A percentile compares a stretch with the other conserved stretches of the same genome.
These are phyloP conservation scores for Dendropsophus ebraccatus DNA, from an alignment of 2,113 vertebrate genomes.

Conservation along the genomic window DNA sequence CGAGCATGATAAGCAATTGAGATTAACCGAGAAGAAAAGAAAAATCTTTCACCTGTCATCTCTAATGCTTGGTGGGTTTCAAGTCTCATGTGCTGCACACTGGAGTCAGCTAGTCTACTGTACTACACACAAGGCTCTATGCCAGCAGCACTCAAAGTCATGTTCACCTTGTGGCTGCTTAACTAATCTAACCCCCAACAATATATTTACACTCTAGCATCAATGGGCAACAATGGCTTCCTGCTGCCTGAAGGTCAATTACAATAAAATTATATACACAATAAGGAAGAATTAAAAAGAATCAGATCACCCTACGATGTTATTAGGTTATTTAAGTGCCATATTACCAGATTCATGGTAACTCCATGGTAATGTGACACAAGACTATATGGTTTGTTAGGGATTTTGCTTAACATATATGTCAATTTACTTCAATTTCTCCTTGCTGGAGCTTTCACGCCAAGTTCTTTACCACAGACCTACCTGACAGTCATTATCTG, in stretches of 20 bases:
- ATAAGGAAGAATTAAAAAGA: too few relatives aligned
- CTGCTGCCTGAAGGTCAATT: background rate
- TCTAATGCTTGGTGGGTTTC: background rate
- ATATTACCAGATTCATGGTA: too few relatives aligned
- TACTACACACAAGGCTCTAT: background rate
- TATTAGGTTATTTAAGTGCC: too few relatives aligned
- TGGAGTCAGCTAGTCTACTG: slow-evolving; percentile 1
- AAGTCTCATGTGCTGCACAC: background rate
- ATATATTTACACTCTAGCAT: background rate
- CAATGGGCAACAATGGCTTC: background rate
- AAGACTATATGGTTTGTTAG: too few relatives aligned
- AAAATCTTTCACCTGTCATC: background rate
- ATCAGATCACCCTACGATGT: too few relatives aligned
- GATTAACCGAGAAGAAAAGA: background rate
- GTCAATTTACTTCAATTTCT: too few relatives aligned
- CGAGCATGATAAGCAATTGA: background rate
- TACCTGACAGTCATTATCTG: too few relatives aligned
- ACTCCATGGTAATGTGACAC: too few relatives aligned
- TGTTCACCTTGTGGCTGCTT: slow-evolving; percentile 18
- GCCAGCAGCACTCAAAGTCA: slow-evolving; percentile 38
- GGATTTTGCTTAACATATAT: too few relatives aligned
- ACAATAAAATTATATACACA: background rate
- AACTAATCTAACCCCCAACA: background rate
- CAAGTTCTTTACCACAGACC: too few relatives aligned
- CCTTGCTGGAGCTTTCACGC: too few relatives aligned